phyloP scores from a whole-genome alignment of 1,140 invertebrate genomes.

The Drosophila sp. region DNA sequence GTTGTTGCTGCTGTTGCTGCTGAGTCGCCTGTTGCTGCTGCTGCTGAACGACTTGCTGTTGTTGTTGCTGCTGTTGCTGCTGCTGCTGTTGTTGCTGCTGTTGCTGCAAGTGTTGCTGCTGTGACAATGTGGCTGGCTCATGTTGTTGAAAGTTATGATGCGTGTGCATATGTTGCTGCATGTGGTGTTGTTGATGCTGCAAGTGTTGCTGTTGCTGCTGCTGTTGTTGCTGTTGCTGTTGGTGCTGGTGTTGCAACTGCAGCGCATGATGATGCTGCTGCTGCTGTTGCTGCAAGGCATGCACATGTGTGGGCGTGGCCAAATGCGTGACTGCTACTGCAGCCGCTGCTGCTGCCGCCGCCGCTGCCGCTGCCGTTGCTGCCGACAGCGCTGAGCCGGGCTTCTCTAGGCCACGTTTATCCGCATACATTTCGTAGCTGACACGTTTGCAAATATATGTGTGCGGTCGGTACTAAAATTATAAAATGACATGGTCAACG shows the following conservation, averaged over 20 bases:
- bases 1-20: conserved; percentile 64
- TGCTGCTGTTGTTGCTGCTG: conserved; percentile 60
- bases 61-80: conserved; percentile 43
- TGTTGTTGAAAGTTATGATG: conserved; percentile 77
- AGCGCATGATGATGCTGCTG: conserved; percentile 45
- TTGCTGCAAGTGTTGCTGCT: conserved; percentile 58
- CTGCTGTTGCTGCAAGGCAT: conserved; percentile 57
- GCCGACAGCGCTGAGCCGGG: conserved; percentile 33
- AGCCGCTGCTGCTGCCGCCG: conserved; percentile 35
- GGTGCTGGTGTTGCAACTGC: conserved; percentile 60
- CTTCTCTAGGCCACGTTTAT: conserved; percentile 79
- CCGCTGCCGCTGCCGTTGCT: conserved; percentile 5
- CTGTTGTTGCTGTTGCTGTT: conserved; percentile 70
- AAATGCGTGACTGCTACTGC: conserved; percentile 64
- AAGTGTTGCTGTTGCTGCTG: conserved; percentile 65
- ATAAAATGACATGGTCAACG: conserved; percentile 55
- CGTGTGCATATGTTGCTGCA: conserved; percentile 75
- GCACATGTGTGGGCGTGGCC: conserved; percentile 56
- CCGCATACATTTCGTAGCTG: conserved; percentile 71
- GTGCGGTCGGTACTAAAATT: conserved; percentile 62
- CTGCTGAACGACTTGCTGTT: conserved; percentile 59
- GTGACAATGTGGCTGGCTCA: conserved; percentile 62
- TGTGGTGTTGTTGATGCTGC: conserved; percentile 72
- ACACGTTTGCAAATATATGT: conserved; percentile 78
- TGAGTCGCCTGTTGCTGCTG: conserved; percentile 53